Conservation (phyloP, 2,113 vertebrate genomes). For the Sceloporus undulatus region DNA sequence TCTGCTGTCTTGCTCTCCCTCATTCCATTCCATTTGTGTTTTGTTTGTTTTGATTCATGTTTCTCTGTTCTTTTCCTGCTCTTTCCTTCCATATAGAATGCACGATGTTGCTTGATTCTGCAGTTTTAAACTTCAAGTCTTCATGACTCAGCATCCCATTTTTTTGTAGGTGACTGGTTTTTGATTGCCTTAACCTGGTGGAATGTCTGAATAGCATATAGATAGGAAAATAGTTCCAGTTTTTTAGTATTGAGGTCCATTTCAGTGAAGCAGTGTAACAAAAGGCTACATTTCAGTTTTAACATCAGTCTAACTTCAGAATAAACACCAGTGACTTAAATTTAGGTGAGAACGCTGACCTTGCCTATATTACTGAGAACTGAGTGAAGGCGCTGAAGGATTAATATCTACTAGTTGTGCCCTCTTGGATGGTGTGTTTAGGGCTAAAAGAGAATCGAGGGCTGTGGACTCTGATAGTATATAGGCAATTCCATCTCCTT, state of each 20-base stretch:
- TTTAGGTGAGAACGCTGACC: too few species aligned
- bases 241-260: not conserved
- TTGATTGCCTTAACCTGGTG: not conserved
- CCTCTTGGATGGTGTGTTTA: not conserved
- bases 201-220: not conserved
- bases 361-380: not conserved
- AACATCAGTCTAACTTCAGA: not conserved
- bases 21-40: not conserved
- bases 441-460: not conserved
- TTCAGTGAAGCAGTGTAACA: not conserved
- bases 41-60: not conserved
- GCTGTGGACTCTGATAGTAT: not conserved
- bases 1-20: not conserved
- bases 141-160: too few species aligned
- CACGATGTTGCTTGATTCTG: not conserved
- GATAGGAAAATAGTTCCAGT: not conserved
- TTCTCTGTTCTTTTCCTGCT: not conserved
- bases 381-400: not conserved
- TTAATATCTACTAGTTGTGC: not conserved
- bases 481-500: too few species aligned
- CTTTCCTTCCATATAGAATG: not conserved
- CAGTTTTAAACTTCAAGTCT: not conserved
- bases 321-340: not conserved
- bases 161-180: not conserved
- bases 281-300: not conserved